Conservation (phyloP, 2,113 vertebrate species). For the Microtus montanus region DNA sequence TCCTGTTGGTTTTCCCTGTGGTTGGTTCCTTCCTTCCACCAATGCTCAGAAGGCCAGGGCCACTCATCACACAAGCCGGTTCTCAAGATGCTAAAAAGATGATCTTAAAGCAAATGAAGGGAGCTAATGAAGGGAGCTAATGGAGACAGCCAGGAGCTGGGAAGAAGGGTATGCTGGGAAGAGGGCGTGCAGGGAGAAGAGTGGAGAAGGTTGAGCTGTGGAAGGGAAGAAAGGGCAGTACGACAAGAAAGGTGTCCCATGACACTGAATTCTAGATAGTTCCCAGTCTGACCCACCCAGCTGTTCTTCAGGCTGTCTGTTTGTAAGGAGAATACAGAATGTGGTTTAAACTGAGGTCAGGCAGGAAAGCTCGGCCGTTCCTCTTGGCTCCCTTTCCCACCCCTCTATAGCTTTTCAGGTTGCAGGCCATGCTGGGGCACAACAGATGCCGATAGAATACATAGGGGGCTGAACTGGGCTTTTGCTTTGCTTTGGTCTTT, state of each 20-base stretch:
- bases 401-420: conserved; percentile 6
- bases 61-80: too few relatives aligned
- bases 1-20: background rate
- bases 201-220: background rate
- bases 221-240: background rate
- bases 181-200: background rate
- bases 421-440: background rate
- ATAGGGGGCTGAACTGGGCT: background rate
- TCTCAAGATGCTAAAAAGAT: background rate
- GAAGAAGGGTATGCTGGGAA: background rate
- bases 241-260: background rate
- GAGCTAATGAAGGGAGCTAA: background rate
- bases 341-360: background rate
- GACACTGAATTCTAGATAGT: background rate
- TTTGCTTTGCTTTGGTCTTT: background rate
- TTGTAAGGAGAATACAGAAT: background rate
- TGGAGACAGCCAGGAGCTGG: background rate
- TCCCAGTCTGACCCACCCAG: background rate
- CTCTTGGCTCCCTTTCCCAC: background rate
- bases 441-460: background rate
- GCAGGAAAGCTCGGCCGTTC: background rate
- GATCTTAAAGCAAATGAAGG: background rate
- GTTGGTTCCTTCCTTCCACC: background rate
- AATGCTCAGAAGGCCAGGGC: background rate
- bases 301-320: background rate